Percentiles rank a stretch among this genome's conserved stretches.
These are phyloP conservation scores for Pentalonia nigronervosa DNA, from an alignment of 1,140 invertebrate genomes.

Conservation along the genomic window DNA sequence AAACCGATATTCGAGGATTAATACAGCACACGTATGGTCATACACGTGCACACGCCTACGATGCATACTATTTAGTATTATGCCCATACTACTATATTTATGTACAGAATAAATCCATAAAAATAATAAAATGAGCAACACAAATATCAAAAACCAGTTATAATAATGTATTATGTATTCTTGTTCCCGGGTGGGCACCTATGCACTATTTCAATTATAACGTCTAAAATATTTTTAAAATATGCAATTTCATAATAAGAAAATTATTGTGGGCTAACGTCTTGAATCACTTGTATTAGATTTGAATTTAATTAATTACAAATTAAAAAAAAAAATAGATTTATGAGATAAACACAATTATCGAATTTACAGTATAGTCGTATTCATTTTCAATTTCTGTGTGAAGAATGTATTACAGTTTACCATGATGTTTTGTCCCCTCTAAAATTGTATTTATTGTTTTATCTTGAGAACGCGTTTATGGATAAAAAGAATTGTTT, in stretches of 20 bases:
- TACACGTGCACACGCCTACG: no score
- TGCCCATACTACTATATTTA: neutral
- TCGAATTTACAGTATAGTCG: neutral
- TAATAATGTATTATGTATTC: neutral
- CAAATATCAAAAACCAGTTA: neutral
- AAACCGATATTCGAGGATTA: no score
- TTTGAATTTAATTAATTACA: neutral
- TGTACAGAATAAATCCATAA: neutral
- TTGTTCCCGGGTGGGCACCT: neutral
- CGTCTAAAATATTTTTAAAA: no score
- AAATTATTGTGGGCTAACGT: neutral
- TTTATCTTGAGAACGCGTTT: neutral
- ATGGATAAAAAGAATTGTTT: neutral
- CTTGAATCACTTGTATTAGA: neutral
- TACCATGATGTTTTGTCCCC: neutral
- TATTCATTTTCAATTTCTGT: neutral
- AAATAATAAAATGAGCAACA: neutral
- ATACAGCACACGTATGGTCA: no score
- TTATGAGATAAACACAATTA: neutral
- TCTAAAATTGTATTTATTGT: neutral
- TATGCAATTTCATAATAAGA: no score
- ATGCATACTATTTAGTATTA: neutral
- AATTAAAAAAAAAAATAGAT: neutral
- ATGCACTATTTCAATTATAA: no score
- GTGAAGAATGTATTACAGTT: neutral